Evolutionary conservation across 1,140 invertebrate genomes (phyloP).

Genomic region (Himalopsyche phryganea): DNA sequence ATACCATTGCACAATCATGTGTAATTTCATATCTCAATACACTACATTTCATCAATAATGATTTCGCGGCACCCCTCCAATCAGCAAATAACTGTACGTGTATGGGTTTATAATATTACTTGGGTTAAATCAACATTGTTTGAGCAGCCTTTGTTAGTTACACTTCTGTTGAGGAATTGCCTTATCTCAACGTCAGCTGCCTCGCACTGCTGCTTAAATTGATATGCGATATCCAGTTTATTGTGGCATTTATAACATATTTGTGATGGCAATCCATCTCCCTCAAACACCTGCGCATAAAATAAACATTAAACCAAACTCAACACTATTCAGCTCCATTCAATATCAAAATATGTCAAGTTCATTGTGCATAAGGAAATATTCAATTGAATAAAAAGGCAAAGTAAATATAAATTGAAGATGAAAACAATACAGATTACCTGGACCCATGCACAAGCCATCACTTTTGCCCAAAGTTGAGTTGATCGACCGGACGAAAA

Average conservation of each 20-base stretch:
- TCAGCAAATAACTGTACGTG: too few species aligned
- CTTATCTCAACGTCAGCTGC: slow-evolving; percentile 39
- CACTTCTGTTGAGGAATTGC: slow-evolving; percentile 24
- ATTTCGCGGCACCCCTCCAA: too few species aligned
- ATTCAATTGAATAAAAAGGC: too few species aligned
- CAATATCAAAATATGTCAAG: too few species aligned
- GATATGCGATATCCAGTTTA: slow-evolving; percentile 42
- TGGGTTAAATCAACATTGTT: slow-evolving; percentile 27
- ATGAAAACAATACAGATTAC: slow-evolving; percentile 2
- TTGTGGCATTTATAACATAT: slow-evolving; percentile 42
- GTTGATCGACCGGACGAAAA: slow-evolving; percentile 26
- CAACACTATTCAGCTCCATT: too few species aligned
- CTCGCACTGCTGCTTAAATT: slow-evolving; percentile 46
- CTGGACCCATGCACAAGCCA: slow-evolving; percentile 35
- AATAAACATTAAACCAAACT: too few species aligned
- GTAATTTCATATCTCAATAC: too few species aligned
- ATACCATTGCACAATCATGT: too few species aligned
- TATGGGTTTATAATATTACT: too few species aligned
- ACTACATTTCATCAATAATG: too few species aligned
- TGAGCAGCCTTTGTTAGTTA: slow-evolving; percentile 14
- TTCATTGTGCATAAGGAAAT: too few species aligned
- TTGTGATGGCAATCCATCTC: slow-evolving; percentile 43
- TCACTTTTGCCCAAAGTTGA: slow-evolving; percentile 32
- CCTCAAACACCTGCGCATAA: slow-evolving; percentile 40
- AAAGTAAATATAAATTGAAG: too few species aligned